A percentile compares a stretch with the other conserved stretches of the same genome.
These are phyloP conservation scores for Falco columbarius DNA, from an alignment of 2,797 vertebrate genomes.

Conservation along the genomic window DNA sequence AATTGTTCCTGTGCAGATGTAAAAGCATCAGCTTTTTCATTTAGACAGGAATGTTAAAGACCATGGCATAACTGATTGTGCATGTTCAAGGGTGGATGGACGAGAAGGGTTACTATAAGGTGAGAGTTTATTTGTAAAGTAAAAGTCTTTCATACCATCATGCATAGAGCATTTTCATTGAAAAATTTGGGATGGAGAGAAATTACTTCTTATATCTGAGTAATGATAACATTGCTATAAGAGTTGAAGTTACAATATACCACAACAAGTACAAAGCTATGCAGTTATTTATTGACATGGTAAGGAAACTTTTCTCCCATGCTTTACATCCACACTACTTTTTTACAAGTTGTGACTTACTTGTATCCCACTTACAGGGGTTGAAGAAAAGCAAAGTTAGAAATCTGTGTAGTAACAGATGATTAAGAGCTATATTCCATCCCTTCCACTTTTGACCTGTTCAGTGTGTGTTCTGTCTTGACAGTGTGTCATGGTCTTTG, in stretches of 20 bases:
- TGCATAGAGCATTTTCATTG: neutral
- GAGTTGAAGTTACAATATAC: neutral
- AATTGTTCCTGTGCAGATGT: neutral
- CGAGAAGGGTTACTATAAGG: neutral
- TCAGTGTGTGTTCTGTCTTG: neutral
- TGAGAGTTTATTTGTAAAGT: neutral
- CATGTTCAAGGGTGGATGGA: neutral
- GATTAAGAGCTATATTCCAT: neutral
- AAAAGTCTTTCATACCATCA: neutral
- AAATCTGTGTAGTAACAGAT: neutral
- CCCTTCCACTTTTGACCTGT: neutral
- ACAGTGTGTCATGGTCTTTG: neutral
- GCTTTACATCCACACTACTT: neutral
- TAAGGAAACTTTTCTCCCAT: neutral
- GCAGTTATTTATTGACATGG: neutral
- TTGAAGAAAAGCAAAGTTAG: neutral
- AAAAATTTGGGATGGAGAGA: neutral
- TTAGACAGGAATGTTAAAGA: neutral
- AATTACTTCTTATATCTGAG: neutral
- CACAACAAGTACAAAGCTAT: neutral
- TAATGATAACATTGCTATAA: neutral
- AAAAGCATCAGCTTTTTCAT: neutral
- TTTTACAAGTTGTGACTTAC: neutral
- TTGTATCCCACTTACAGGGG: neutral
- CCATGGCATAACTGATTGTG: neutral